These are phyloP conservation scores for Steatornis caripensis DNA, from an alignment of 2,113 vertebrate genomes.

Conservation along the genomic window DNA sequence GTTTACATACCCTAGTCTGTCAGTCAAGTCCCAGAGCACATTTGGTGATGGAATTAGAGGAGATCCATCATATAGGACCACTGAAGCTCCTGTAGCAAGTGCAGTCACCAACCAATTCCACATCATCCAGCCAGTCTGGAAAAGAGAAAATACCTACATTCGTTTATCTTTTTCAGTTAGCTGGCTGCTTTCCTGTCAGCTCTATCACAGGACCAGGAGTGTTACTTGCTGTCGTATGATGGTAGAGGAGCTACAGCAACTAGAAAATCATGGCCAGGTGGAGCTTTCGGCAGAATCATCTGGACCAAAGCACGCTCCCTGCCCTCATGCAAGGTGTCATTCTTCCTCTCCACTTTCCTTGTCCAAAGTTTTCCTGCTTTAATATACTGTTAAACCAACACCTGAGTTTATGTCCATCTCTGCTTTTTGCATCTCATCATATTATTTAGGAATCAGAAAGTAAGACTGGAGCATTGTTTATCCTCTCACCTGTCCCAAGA, in stretches of 20 bases:
- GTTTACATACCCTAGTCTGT: constrained; percentile 86
- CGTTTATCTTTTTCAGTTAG: background rate
- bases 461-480: background rate
- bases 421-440: fast-evolving
- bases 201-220: background rate
- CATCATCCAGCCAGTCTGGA: constrained; percentile 98
- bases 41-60: constrained; percentile 87
- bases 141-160: background rate
- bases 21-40: constrained; percentile 93
- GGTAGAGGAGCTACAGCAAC: background rate
- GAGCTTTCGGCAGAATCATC: background rate
- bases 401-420: background rate
- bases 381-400: background rate
- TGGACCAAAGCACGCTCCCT: background rate
- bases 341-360: background rate
- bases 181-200: background rate
- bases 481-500: background rate
- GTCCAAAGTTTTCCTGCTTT: background rate
- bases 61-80: constrained; percentile 95
- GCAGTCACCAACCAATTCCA: constrained; percentile 96
- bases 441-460: background rate
- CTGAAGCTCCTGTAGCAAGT: constrained; percentile 86
- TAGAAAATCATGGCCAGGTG: background rate
- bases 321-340: background rate
- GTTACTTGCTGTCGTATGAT: background rate